Conservation (phyloP, 2,888 invertebrate genomes). For the Eupeodes latifasciatus region DNA sequence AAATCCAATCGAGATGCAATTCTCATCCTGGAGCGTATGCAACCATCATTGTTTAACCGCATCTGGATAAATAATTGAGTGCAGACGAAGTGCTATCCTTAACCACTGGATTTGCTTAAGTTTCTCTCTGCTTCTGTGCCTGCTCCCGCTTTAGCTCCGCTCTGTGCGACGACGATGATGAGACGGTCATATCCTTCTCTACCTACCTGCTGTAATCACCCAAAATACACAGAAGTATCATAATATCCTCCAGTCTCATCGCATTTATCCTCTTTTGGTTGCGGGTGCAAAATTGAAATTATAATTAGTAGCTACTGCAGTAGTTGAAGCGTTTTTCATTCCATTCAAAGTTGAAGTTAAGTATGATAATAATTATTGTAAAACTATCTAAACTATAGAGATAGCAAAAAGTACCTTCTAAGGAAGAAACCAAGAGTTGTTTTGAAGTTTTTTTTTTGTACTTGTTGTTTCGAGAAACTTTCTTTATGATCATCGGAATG, state of each 20-base stretch:
- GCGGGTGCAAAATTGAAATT: slow-evolving; percentile 62
- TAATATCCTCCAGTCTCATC: slow-evolving; percentile 2
- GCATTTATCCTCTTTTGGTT: slow-evolving; percentile 24
- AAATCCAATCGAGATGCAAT: slow-evolving; percentile 73
- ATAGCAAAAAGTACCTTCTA: background rate
- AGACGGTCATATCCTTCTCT: background rate
- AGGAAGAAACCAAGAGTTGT: background rate
- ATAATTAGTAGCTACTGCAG: slow-evolving; percentile 69
- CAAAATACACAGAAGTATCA: slow-evolving; percentile 41
- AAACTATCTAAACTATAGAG: background rate
- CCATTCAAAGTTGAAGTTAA: background rate
- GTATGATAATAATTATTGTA: background rate
- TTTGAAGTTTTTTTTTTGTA: background rate
- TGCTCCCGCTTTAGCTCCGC: background rate
- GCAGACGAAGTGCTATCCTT: slow-evolving; percentile 75
- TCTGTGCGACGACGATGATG: background rate
- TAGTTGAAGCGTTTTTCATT: slow-evolving; percentile 38
- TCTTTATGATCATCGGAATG: background rate
- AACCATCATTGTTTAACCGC: slow-evolving; percentile 74
- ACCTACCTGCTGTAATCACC: slow-evolving; percentile 30
- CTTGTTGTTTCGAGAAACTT: background rate
- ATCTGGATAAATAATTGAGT: slow-evolving; percentile 76
- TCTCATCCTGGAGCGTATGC: slow-evolving; percentile 65
- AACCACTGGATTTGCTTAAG: slow-evolving; percentile 75
- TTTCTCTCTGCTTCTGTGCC: slow-evolving; percentile 8